Conservation (phyloP, 2,797 vertebrate genomes). For the Vultur gryphus region DNA sequence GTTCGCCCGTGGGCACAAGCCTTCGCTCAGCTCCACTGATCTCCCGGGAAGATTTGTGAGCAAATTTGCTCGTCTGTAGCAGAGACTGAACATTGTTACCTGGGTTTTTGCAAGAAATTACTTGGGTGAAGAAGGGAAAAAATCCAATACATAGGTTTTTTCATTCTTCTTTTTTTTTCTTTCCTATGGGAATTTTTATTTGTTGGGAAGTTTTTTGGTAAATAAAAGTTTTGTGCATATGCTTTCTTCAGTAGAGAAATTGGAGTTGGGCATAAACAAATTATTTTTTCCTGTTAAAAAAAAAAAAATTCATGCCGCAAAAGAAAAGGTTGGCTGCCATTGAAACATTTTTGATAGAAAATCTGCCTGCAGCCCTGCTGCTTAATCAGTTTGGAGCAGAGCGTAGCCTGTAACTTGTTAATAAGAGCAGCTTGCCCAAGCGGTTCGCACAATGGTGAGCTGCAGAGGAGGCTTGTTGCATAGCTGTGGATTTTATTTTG, state of each 20-base stretch:
- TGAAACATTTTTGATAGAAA: conserved; percentile 28
- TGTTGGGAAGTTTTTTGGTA: neutral
- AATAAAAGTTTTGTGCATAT: neutral
- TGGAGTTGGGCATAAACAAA: neutral
- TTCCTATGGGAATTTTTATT: neutral
- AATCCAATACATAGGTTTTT: neutral
- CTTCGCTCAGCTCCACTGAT: neutral
- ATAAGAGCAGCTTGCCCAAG: conserved; percentile 35
- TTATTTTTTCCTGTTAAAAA: neutral
- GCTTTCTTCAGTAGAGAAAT: neutral
- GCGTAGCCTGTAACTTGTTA: conserved; percentile 46
- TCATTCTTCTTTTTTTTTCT: neutral
- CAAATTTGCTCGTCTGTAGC: neutral
- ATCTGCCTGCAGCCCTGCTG: conserved; percentile 38
- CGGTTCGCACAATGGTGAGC: neutral
- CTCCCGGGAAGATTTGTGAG: conserved; percentile 13
- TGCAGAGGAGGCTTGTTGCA: conserved; percentile 12
- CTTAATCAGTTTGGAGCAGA: conserved; percentile 49
- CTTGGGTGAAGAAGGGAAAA: neutral
- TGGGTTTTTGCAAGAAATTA: neutral
- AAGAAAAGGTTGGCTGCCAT: conserved; percentile 13
- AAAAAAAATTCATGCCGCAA: neutral
- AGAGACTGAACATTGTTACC: neutral
- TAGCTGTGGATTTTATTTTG: conserved; percentile 47
- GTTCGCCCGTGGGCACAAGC: neutral